Base-by-base conservation (phyloP, 1,140 invertebrate species). In the Cydia pomonella region DNA sequence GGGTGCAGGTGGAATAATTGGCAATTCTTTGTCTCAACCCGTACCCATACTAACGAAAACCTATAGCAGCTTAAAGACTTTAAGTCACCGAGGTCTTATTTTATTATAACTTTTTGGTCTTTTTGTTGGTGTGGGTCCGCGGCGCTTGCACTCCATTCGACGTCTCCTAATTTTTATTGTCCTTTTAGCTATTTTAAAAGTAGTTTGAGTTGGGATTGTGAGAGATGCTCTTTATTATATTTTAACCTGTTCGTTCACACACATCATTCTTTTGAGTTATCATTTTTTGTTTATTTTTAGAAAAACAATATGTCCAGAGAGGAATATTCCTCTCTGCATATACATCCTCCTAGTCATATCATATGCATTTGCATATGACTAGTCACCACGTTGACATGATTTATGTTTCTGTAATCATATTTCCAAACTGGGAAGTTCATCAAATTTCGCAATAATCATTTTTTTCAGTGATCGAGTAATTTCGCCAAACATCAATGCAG, bases 1-100 rank as follows among this genome's bases (percentile, higher is more conserved):
- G 83, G 84, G 84, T 84, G 90, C 91, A 92, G 91, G 90, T 92
- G 91, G 87, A 92, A 89, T 93, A 91, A 93, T 91, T 92, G 90
- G 87, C 89, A 88, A 92, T 91, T 92, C 91, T 92, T 93, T 92
- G 91, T 93, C 87, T 92, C 91, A 87, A 84, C 75, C 84, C 85
- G 81, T 88, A 80, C 81, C 44, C 72, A 81, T 82, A 84, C 77
- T 86, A 79, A 82, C 86, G 83, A 88, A 88, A 89, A 87, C 84
- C 84, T 82, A 84, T 81, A 80, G 76, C 76, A 73, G 76, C 81
- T 85, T 80, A 87, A 84, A 85, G 87, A 83, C 83, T 79, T 83
- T 82, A 80, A 79, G 75, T 82, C 77, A 69, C 44, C 81, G 78
- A 78, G 82, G 84, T 83, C 84, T 88, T 84, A 85, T 87, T 85